phyloP scores from a whole-genome alignment of 1,140 invertebrate species.

The Drosophila orosa region DNA sequence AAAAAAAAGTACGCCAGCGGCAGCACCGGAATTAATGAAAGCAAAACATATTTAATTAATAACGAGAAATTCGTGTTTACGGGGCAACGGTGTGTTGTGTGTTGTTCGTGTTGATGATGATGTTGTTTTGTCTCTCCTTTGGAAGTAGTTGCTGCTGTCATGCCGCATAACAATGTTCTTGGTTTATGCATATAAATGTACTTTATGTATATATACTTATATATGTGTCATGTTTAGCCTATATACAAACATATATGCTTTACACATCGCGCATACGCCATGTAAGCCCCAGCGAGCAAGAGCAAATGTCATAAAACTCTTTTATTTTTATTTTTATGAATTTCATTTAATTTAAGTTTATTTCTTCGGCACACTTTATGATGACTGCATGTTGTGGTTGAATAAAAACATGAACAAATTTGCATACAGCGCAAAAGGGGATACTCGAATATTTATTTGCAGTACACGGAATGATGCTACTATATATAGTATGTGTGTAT shows the following conservation, averaged over 20 bases:
- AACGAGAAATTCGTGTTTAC: slow-evolving; percentile 44
- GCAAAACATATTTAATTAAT: slow-evolving; percentile 71
- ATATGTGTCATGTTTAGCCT: slow-evolving; percentile 59
- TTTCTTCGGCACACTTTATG: slow-evolving; percentile 33
- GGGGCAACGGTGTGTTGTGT: background rate
- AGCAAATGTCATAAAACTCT: slow-evolving; percentile 29
- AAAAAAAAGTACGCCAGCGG: slow-evolving; percentile 34
- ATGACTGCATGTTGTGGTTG: slow-evolving; percentile 22
- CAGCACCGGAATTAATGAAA: slow-evolving; percentile 48
- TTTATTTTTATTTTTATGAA: slow-evolving; percentile 34
- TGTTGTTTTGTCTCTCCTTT: slow-evolving; percentile 2
- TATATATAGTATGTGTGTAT: background rate
- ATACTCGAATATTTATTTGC: slow-evolving; percentile 41
- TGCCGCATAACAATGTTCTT: slow-evolving; percentile 55
- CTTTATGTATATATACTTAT: slow-evolving; percentile 6
- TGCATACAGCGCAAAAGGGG: slow-evolving; percentile 20
- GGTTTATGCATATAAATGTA: slow-evolving; percentile 28
- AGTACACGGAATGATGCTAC: background rate
- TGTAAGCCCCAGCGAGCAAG: slow-evolving; percentile 43
- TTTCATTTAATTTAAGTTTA: slow-evolving; percentile 33
- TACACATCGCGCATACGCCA: slow-evolving; percentile 65
- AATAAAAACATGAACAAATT: slow-evolving; percentile 30
- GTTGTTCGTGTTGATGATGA: slow-evolving; percentile 11
- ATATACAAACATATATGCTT: slow-evolving; percentile 31
- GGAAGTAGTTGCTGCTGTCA: slow-evolving; percentile 37